Base-by-base conservation (phyloP, 2,797 vertebrate species). In the Melanotaenia boesemani region DNA sequence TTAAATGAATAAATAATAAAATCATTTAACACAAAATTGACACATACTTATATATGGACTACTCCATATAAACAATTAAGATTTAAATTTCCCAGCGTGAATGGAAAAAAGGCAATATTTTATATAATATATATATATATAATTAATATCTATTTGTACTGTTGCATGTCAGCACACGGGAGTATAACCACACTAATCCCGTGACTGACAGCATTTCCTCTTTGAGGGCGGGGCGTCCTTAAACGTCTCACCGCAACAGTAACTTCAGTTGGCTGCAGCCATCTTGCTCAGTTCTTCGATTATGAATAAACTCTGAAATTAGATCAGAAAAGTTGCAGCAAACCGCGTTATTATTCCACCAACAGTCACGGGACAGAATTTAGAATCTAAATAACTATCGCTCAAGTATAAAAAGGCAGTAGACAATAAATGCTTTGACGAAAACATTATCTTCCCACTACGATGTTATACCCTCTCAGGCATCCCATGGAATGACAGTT, bases 401-500 rank as follows among this genome's bases (percentile, higher is more conserved):
- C 3, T 18, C 0, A 5, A 1, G 28, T 5, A 22, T 0, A 58
- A 79, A 74, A 5, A 58, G 26, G 0, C 11, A 9, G 22, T 16
- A 18, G 3, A 8, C 12, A 2, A 9, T 0, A 32, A 37, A 20
- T 50, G 1, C 32, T 80, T 88, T 72, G 81, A 60, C 4, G 73
- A 70, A 70, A 79, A 69, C 55, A 13, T 41, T 65, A 37, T 48
- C 58, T 30, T 55, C 77, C 50, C n/a, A 20, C 0, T 1, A 0
- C 70, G 65, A 63, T 77, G 90, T 85, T 83, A 72, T 28, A 78
- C 83, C 46, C 32, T 74, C 68, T 81, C 54, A 22, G 5, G 78
- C 88, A 74, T 80, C 71, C 84, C 76, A 48, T 24, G 44, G 70
- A 94, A 91, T 96, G 92, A 93, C 88, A 81, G 76, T 91, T 88